Evolutionary conservation across 2,888 invertebrate genomes (phyloP), one percentile per base, ranked within the genome.

Genomic region (Horisme vitalbata): DNA sequence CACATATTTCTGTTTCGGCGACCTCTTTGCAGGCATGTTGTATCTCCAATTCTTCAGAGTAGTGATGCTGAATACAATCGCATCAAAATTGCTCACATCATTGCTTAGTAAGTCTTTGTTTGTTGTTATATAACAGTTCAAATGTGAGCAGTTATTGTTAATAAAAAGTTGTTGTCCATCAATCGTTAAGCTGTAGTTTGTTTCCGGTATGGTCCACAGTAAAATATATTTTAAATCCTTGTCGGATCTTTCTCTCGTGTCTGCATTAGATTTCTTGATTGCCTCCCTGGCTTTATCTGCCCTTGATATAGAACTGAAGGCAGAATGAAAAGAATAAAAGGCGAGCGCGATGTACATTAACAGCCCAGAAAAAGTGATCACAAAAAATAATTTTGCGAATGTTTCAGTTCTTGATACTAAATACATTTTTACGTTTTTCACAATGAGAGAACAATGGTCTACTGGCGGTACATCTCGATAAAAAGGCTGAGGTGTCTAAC

Each of bases 311-410:
- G 60, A 61, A 0, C 61, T 68, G 8, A 68, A 71, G 0, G 79
- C 68, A 0, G 68, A 68, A 12, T 79, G 85, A 13, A 84, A 76
- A 0, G 83, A 73, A 45, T 80, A 83, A 55, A 87, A 79, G 0
- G 78, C 81, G 9, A 87, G 46, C 0, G 71, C 49, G 1, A 66
- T 53, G 43, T 86, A 86, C 65, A 74, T 73, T 7, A 83, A 13
- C 21, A 87, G 48, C 4, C 85, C 85, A 7, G 65, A 68, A 36
- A 79, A 68, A 45, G 78, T 77, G 9, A 86, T 52, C n/a, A 79
- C 33, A 49, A 86, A 83, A 57, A 87, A 87, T 57, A 83, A 58
- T 65, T 79, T 84, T 1, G 75, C 76, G 34, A 79, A 76, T 6
- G 68, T 71, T 34, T 73, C 73, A 0, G 71, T 78, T 60, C 68